Base-by-base conservation (phyloP, 2,797 vertebrate genomes). In the Coccyzus lansbergi region DNA sequence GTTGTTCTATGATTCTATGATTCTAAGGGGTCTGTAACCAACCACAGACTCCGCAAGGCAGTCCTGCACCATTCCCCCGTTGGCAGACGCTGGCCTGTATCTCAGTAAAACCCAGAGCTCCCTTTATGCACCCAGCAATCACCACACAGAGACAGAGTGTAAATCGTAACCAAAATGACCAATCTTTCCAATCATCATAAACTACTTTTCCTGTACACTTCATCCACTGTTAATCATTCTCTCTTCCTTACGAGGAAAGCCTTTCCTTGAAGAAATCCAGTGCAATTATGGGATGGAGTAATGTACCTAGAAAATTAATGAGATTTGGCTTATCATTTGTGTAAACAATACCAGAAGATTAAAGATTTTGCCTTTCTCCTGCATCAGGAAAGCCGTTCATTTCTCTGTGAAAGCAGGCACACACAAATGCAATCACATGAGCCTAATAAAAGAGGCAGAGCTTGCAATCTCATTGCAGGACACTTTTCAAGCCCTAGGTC, bases 171-270 rank as follows among this genome's bases (percentile, higher is more conserved):
- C 91, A 87, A 77, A 94, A 77, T 85, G 91, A 76, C 28, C 85
- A 78, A 90, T 78, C 59, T 29, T 91, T 49, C 92, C 75, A 68
- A 92, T 92, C 76, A 83, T 10, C 80, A 56, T 38, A 38, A 92
- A 82, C 71, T 91, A 46, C 46, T 89, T 92, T 80, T 91, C 79
- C 87, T 77, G 60, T 85, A 91, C 95, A 84, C 90, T 80, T 72
- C 78, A 89, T 83, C 77, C 85, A 80, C 56, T 2, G 2, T 70
- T 92, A 95, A 93, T 65, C 75, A 84, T 49, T 2, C 3, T 20
- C 71, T 92, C 71, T 51, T 69, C 79, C 82, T 24, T 29, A 55
- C 1, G 0, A 69, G 42, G 42, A 44, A 44, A 44, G 18, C 42
- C 42, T 15, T 44, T 44, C 14, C 42, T 0, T 15, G 62, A 93